Evolutionary conservation across 1,140 invertebrate species (phyloP), one percentile per base, ranked within the genome.

Genomic region (Philaenus spumarius): DNA sequence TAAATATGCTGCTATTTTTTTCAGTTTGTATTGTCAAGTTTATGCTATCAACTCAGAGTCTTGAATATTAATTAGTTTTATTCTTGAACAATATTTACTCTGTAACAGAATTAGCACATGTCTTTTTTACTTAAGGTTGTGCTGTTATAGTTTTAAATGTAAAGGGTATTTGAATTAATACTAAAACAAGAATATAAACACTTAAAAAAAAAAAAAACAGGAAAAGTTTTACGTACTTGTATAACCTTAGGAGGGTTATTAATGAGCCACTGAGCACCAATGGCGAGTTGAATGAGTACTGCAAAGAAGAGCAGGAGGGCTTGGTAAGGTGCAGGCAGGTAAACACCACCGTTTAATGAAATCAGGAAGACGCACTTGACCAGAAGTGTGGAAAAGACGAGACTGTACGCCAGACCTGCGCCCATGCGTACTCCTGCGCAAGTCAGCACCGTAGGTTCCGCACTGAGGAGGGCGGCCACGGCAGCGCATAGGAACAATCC

Each of bases 321-420:
- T 75, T 87, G 74, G 74, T 96, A 96, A 2, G 90, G 86, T 1
- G 93, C 91, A 26, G 92, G 91, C n/a, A 96, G 76, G 70, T 96
- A 95, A 22, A 95, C 90, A 11, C 92, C 91, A 24, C 87, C 85
- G 69, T 95, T 92, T 35, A 95, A 81, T 64, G 90, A 93, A 59
- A 96, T 82, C 39, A 96, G 79, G 69, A 96, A 95, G 45, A 96
- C 90, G 68, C 92, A 90, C 74, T 97, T 97, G 58, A 97, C 93
- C 54, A 97, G 79, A 22, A 97, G 78, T 0, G 93, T 87, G 14
- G 90, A 87, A 71, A 95, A 97, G 19, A 95, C 86, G n/a, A 95
- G 77, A 14, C 90, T 83, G 63, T 93, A 93, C 2, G 89, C 82
- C 14, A 95, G 79, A 23, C 93, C 93, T 15, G 91, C 86, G 17